Percentiles rank a stretch among this genome's conserved stretches.
phyloP scores from a whole-genome alignment of 2,113 vertebrate genomes.

The Corydoras maculifer region DNA sequence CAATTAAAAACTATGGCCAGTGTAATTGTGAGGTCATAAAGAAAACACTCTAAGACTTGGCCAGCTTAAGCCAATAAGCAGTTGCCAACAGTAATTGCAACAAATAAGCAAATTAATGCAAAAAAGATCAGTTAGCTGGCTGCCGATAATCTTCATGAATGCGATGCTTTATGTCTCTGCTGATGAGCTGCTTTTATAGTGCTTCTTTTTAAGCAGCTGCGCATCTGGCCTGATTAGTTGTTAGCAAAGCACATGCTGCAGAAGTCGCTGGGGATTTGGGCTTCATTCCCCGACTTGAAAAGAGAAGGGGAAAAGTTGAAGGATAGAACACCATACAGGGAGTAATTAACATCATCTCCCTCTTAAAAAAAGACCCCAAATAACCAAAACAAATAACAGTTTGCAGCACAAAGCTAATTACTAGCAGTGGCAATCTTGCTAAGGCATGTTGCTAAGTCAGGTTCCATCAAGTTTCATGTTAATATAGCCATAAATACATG shows the following conservation, averaged over 20 bases:
- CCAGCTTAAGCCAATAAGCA: too few species aligned
- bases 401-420: slow-evolving; percentile 56
- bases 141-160: slow-evolving; percentile 57
- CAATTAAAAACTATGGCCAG: not conserved
- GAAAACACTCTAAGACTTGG: not conserved
- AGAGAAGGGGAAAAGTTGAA: slow-evolving; percentile 26
- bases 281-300: slow-evolving; percentile 44
- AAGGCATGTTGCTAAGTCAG: not conserved
- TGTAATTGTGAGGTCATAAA: not conserved
- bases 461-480: slow-evolving; percentile 41
- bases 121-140: slow-evolving; percentile 19
- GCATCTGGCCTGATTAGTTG: slow-evolving; percentile 58
- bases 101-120: slow-evolving; percentile 15
- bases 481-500: slow-evolving; percentile 41
- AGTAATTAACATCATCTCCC: slow-evolving; percentile 61
- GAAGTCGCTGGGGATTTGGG: slow-evolving; percentile 26
- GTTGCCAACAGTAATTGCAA: slow-evolving; percentile 2
- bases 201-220: slow-evolving; percentile 48
- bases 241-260: slow-evolving; percentile 32
- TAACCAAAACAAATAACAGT: slow-evolving; percentile 49
- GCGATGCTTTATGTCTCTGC: slow-evolving; percentile 56
- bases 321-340: slow-evolving; percentile 6
- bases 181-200: slow-evolving; percentile 55
- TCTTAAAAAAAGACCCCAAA: slow-evolving; percentile 46
- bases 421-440: slow-evolving; percentile 3